A percentile compares a stretch with the other conserved stretches of the same genome.
phyloP scores from a whole-genome alignment of 1,140 invertebrate genomes.

The Phenacoccus solenopsis region DNA sequence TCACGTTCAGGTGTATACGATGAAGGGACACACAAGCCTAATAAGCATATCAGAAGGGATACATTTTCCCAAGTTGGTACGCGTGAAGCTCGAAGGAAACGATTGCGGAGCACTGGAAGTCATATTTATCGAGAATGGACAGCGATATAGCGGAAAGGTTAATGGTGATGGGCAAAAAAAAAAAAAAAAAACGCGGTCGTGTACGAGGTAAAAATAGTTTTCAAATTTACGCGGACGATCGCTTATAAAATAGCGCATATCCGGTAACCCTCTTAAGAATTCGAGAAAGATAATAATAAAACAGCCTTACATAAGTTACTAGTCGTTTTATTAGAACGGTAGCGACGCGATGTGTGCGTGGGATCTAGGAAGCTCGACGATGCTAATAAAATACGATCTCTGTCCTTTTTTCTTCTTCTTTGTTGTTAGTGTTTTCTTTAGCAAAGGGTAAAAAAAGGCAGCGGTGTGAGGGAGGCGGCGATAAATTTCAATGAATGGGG shows the following conservation, averaged over 20 bases:
- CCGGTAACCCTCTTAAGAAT: not conserved
- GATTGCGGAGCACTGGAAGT: too few species aligned
- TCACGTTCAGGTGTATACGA: too few species aligned
- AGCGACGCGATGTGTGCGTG: not conserved
- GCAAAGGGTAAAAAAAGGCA: not conserved
- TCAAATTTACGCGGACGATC: not conserved
- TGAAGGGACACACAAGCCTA: too few species aligned
- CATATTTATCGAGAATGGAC: too few species aligned
- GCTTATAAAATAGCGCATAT: not conserved
- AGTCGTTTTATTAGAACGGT: not conserved
- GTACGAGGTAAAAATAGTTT: not conserved
- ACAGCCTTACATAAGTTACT: slow-evolving; percentile 1
- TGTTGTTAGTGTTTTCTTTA: not conserved
- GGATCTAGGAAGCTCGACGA: not conserved
- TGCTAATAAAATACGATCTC: not conserved
- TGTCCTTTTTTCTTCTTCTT: not conserved
- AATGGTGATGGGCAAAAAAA: too few species aligned
- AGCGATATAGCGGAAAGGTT: too few species aligned
- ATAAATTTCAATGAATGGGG: slow-evolving; percentile 2
- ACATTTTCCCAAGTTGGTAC: too few species aligned
- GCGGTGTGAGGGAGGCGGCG: not conserved
- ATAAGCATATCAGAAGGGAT: too few species aligned
- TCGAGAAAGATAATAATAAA: not conserved
- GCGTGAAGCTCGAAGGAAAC: too few species aligned
- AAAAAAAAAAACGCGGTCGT: too few species aligned